Base-by-base conservation (phyloP, 2,797 vertebrate genomes). In the Rousettus madagascariensis region DNA sequence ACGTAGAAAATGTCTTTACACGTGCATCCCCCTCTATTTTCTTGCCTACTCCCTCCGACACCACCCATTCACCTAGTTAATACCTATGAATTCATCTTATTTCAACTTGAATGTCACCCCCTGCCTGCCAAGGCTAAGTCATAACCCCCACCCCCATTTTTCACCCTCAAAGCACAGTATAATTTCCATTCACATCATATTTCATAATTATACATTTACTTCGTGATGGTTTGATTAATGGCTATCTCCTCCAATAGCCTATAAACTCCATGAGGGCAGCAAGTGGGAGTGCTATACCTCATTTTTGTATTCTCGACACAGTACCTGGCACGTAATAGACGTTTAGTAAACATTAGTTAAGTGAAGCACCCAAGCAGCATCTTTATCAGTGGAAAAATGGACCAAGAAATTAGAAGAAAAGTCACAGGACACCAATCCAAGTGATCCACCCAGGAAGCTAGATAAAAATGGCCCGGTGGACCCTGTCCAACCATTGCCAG, bases 301-400 rank as follows among this genome's bases (percentile, higher is more conserved):
- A 61, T 71, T 84, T 95, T 41, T 85, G 6, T 85, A 80, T 57
- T 55, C 61, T 96, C 82, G 88, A 43, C 51, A 94, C 8, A 61
- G 22, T 59, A 59, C 38, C 30, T 53, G 63, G 53, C 36, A 94
- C 20, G 74, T 80, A 69, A 43, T 7, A 74, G 53, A 55, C 86
- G 13, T 83, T 57, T 59, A 94, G 53, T 92, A 93, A 90, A 51
- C 53, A 86, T 36, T 30, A 78, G 7, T 69, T 74, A 55, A 90
- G 26, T 72, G 12, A 95, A 95, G n/a, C 19, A 10, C 30, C 74
- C 61, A 90, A 63, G 61, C 92, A 93, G 36, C 61, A 85, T 63
- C 30, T 84, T 71, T 92, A 57, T 68, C 49, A 88, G 89, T 28
- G 95, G 71, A 71, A 95, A 82, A 83, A 26, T 3, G 22, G 46